Base-by-base conservation (phyloP, 2,797 vertebrate genomes). In the Heterohyrax brucei region DNA sequence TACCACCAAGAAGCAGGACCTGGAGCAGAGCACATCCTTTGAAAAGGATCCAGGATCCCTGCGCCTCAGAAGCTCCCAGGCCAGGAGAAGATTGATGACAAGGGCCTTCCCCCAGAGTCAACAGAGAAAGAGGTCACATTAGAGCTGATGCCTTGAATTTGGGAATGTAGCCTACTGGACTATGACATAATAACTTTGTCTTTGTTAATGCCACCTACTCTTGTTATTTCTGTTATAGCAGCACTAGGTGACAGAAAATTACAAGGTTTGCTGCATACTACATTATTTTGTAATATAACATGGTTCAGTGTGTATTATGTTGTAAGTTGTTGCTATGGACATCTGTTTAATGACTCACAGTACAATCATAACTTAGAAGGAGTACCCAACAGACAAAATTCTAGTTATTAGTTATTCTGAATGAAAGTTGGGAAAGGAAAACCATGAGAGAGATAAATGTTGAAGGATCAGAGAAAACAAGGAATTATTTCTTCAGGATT, bases 361-460 rank as follows among this genome's bases (percentile, higher is more conserved):
- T 83, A 13, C 19, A 94, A 61, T 76, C 48, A 59, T 48, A 77
- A 87, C 33, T 80, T 86, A 7, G 16, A 89, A 92, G 81, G 70
- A 91, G 76, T 83, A 92, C 83, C n/a, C 22, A 75, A 87, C 26
- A 80, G 77, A 83, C 77, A 87, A 61, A 83, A 89, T 64, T 16
- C 46, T 72, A 70, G 80, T 62, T 56, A 70, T 53, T 72, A 76
- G 30, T 94, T 70, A 68, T 80, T 56, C 53, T 30, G 53, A 76
- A 1, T 62, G 46, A 93, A 81, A 92, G 33, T 14, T 91, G 73
- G 39, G 24, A 80, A 77, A 80, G 30, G 72, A 16, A 50, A 10
- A 44, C 68, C 30, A 1, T 46, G 76, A 70, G 44, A 16, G 0
- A 9, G 78, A 30, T 28, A 89, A 53, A 93, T 24, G 61, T 16